These are phyloP conservation scores for Telmatherina bonti DNA, from an alignment of 2,797 vertebrate genomes.

Conservation along the genomic window DNA sequence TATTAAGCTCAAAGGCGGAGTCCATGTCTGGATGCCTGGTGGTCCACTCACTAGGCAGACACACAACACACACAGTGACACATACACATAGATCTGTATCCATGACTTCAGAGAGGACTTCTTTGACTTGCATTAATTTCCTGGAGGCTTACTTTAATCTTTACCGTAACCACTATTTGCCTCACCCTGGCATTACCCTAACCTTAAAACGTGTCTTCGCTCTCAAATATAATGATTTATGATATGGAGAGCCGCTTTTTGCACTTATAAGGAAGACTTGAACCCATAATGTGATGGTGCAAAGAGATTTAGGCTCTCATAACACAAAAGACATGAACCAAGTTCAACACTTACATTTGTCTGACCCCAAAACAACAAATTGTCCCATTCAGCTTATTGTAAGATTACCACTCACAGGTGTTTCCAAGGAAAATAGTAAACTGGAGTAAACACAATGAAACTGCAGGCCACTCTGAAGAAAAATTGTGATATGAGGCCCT, in stretches of 20 bases:
- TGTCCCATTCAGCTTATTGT: slow-evolving; percentile 55
- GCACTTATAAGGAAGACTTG: neutral
- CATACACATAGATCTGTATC: slow-evolving; percentile 16
- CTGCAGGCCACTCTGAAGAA: slow-evolving; percentile 40
- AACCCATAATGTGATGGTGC: neutral
- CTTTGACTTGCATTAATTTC: slow-evolving; percentile 7
- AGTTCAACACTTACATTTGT: slow-evolving; percentile 63
- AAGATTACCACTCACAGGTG: slow-evolving; percentile 60
- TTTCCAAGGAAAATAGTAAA: slow-evolving; percentile 43
- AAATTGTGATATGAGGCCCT: slow-evolving; percentile 10
- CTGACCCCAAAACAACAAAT: slow-evolving; percentile 60
- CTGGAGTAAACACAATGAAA: slow-evolving; percentile 12
- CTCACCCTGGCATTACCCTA: neutral
- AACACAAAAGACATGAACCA: neutral
- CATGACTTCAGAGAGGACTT: slow-evolving; percentile 16
- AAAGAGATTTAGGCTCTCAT: neutral
- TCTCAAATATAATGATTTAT: neutral
- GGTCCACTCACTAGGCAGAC: slow-evolving; percentile 61
- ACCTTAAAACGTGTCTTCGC: slow-evolving; percentile 3
- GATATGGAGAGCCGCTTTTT: neutral
- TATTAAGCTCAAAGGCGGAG: slow-evolving; percentile 74
- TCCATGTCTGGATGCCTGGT: slow-evolving; percentile 66
- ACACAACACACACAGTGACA: slow-evolving; percentile 40
- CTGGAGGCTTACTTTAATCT: slow-evolving; percentile 8
- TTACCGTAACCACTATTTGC: slow-evolving; percentile 14